These are phyloP conservation scores for Euglossa dilemma DNA, from an alignment of 1,140 invertebrate species.

Conservation along the genomic window DNA sequence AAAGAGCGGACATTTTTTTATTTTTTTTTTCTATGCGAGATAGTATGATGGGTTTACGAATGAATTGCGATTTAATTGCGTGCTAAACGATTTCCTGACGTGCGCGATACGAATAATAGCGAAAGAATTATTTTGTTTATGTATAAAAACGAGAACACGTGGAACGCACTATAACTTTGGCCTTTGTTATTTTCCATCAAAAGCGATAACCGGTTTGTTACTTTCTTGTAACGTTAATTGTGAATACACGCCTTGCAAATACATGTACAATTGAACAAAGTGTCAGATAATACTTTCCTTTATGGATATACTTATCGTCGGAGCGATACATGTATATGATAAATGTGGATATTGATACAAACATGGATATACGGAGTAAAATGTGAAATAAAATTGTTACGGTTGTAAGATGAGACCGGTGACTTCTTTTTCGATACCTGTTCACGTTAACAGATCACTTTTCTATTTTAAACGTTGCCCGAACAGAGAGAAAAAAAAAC, in stretches of 20 bases:
- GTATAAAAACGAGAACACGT: not conserved
- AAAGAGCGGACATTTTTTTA: not conserved
- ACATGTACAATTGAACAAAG: slow-evolving; percentile 35
- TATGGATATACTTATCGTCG: slow-evolving; percentile 35
- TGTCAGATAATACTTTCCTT: slow-evolving; percentile 38
- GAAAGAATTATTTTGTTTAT: slow-evolving; percentile 30
- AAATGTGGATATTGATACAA: slow-evolving; percentile 46
- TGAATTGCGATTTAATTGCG: slow-evolving; percentile 21
- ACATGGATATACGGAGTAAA: slow-evolving; percentile 33
- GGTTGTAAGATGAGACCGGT: slow-evolving; percentile 52
- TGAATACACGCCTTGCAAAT: slow-evolving; percentile 39
- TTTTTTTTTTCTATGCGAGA: too few relatives aligned
- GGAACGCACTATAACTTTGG: slow-evolving; percentile 4
- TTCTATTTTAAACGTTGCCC: not conserved
- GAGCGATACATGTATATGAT: slow-evolving; percentile 42
- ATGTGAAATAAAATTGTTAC: slow-evolving; percentile 42
- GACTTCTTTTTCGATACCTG: not conserved
- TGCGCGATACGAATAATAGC: slow-evolving; percentile 14
- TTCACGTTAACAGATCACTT: not conserved
- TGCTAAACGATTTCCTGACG: slow-evolving; percentile 23
- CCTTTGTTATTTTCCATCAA: slow-evolving; percentile 26
- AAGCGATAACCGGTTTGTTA: not conserved
- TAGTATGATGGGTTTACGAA: slow-evolving; percentile 10
- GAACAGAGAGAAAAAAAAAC: too few relatives aligned
- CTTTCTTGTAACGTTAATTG: slow-evolving; percentile 34